Evolutionary conservation across 2,113 vertebrate genomes (phyloP), one percentile per base, ranked within the genome.

Genomic region (Cinclus mexicanus): DNA sequence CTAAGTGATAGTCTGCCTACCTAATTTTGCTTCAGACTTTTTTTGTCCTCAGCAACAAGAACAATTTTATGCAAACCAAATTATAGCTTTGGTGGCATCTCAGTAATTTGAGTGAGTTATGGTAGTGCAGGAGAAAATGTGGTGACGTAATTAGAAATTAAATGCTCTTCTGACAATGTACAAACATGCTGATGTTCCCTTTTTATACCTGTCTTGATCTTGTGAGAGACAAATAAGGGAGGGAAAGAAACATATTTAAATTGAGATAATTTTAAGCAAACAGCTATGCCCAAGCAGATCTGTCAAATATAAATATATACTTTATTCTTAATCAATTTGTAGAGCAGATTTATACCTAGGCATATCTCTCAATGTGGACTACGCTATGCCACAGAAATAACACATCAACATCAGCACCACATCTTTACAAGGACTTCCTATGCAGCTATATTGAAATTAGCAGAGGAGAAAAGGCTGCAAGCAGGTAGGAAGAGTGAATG

Each of bases 111-210:
- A 63, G 12, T 63, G 42, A 80, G 47, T 77, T 92, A 50, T 33
- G 24, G 44, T 50, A 55, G 37, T 33, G 50, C 18, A 83, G 39
- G 39, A 69, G 35, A 76, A 10, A 33, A 70, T 35, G 42, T 67
- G 47, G 10, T 42, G 63, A 12, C 52, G 33, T 81, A 94, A 93
- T 78, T 78, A 92, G 80, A 93, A 95, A 74, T 74, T 87, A 90
- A 81, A n/a, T 41, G 5, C 35, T 60, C n/a, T 83, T 80, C 50
- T 84, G 76, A 81, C 65, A 77, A 71, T 47, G 33, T 55, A 60
- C 42, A 83, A 86, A 83, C 21, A 69, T 50, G 23, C 42, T 47
- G 19, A 81, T 55, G 6, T 21, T 77, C 13, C 13, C 4, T 80
- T 89, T 89, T 80, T 52, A 56, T 49, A 93, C 33, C 12, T 77